These are phyloP conservation scores for Ptychoptera contaminata DNA, from an alignment of 2,888 invertebrate genomes.

Conservation along the genomic window DNA sequence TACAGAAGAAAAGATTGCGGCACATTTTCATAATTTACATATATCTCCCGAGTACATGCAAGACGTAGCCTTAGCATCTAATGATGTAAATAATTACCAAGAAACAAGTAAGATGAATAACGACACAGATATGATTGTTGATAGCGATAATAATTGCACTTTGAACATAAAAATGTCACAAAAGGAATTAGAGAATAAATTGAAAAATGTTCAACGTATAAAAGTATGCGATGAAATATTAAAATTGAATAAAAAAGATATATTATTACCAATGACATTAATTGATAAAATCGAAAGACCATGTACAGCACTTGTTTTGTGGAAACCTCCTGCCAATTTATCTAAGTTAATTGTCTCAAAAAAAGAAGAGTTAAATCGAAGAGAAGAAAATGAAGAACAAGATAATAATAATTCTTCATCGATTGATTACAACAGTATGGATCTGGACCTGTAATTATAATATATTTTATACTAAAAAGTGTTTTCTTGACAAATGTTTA, in stretches of 20 bases:
- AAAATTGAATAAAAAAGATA: conserved; percentile 41
- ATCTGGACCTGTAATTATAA: conserved; percentile 24
- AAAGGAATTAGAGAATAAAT: conserved; percentile 27
- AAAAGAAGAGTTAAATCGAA: conserved; percentile 3
- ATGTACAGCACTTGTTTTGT: conserved; percentile 63
- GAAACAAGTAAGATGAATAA: conserved; percentile 8
- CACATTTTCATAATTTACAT: conserved; percentile 58
- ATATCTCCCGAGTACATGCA: conserved; percentile 37
- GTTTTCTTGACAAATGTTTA: not conserved
- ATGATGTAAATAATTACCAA: conserved; percentile 7
- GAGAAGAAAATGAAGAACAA: conserved; percentile 20
- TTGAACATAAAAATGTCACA: conserved; percentile 17
- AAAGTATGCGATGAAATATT: conserved; percentile 56
- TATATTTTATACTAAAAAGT: not conserved
- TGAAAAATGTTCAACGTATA: conserved; percentile 36
- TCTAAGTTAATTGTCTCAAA: not conserved
- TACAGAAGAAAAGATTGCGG: conserved; percentile 73
- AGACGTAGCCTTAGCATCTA: conserved; percentile 20
- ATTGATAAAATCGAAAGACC: conserved; percentile 51
- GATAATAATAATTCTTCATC: conserved; percentile 26
- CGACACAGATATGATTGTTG: conserved; percentile 15
- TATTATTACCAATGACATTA: conserved; percentile 48
- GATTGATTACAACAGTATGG: conserved; percentile 30
- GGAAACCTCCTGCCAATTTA: conserved; percentile 55
- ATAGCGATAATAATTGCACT: not conserved